Conservation (phyloP, 2,113 vertebrate genomes). For the Mohoua ochrocephala region DNA sequence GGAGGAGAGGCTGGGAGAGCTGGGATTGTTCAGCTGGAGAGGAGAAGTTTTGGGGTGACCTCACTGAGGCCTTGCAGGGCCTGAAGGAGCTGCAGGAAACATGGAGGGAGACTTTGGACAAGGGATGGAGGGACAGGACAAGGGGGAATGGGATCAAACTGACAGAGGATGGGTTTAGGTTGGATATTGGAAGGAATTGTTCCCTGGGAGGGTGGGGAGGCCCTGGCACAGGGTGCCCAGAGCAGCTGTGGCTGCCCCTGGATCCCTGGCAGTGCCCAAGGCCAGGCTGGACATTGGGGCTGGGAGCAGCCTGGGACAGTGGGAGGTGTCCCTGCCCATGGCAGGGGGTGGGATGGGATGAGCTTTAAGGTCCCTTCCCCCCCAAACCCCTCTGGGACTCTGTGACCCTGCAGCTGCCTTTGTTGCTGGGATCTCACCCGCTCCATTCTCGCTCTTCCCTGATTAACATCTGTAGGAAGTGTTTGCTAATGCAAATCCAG, state of each 20-base stretch:
- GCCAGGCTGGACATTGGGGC: background rate
- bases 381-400: background rate
- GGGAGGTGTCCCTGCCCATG: background rate
- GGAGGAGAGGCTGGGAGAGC: background rate
- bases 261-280: background rate
- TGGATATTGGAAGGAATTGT: background rate
- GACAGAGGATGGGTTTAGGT: too few species aligned
- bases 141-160: rapidly evolving
- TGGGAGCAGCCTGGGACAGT: background rate
- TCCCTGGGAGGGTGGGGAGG: rapidly evolving
- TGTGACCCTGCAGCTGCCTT: background rate
- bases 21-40: background rate
- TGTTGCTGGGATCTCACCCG: background rate
- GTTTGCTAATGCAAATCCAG: slow-evolving; percentile 21
- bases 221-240: background rate
- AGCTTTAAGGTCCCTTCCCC: rapidly evolving
- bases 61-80: rapidly evolving
- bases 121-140: rapidly evolving
- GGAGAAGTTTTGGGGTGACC: background rate
- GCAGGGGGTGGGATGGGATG: rapidly evolving
- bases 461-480: background rate
- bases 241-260: background rate
- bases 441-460: background rate
- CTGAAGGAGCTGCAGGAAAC: rapidly evolving
- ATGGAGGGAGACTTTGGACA: background rate